Evolutionary conservation across 2,113 vertebrate species (phyloP), one percentile per base, ranked within the genome.

Genomic region (Lutjanus erythropterus): DNA sequence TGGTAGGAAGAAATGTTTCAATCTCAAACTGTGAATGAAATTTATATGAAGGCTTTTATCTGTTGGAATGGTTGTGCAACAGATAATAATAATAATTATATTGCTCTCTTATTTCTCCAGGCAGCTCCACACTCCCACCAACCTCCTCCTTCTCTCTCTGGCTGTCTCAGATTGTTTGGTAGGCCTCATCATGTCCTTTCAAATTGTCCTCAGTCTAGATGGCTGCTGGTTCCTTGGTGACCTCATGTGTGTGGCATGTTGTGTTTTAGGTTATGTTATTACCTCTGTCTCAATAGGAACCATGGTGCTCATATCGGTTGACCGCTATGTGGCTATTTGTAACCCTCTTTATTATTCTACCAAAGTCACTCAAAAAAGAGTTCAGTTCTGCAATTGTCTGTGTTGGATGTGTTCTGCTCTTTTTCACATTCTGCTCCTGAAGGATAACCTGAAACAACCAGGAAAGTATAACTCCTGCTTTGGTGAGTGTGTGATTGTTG

Each of bases 91-190:
- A 6, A 27, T 2, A 16, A 27, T n/a, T n/a, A n/a, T n/a, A 16
- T 8, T 53, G 9, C 9, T 29, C 15, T 23, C 8, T 23, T 21
- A 3, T 33, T 21, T 62, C 37, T 39, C 50, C 83, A 94, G 89
- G 78, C 87, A 93, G 71, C 92, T 94, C 23, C 91, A 93, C 71
- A 93, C 88, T 18, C 64, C 90, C 21, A 93, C 90, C 42, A 93
- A 93, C 74, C 23, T 90, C 59, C 75, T 93, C 11, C 70, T 93
- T 18, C 80, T 93, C 12, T 93, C 81, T 50, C 42, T 81, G 70
- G 74, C 69, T 29, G 12, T 60, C 31, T 75, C 81, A 1, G 86
- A 78, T 29, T 66, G 64, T 9, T 44, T 78, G 0, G 1, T 87
- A 12, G 78, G 86, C 4, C 5, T 84, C n/a, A 29, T 81, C 6